These are phyloP conservation scores for Cryptocephalus moraei DNA, from an alignment of 2,888 invertebrate species.

Conservation along the genomic window DNA sequence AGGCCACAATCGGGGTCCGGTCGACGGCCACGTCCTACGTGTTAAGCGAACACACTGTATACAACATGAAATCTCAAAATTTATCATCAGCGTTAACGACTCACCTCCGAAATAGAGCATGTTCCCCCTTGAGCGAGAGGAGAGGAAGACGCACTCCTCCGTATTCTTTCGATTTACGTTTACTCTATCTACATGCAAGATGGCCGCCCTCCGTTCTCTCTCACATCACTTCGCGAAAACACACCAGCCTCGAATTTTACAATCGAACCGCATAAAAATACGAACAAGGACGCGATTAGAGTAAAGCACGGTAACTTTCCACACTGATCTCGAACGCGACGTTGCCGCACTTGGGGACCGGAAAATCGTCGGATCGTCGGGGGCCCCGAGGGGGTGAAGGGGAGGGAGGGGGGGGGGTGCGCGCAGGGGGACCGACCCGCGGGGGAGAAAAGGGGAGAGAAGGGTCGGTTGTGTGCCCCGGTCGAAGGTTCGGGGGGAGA, in stretches of 20 bases:
- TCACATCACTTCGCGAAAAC: background rate
- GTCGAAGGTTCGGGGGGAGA: too few species aligned
- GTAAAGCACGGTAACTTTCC: conserved; percentile 18
- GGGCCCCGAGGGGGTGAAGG: too few species aligned
- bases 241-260: conserved; percentile 11
- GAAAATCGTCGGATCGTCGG: conserved; percentile 3
- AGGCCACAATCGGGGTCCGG: too few species aligned
- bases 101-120: conserved; percentile 10
- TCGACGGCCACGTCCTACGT: too few species aligned
- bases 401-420: too few species aligned
- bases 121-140: conserved; percentile 1
- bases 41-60: background rate
- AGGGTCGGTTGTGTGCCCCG: too few species aligned
- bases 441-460: too few species aligned
- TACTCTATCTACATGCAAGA: background rate
- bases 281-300: conserved; percentile 12
- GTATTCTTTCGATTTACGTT: background rate
- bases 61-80: conserved; percentile 2
- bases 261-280: conserved; percentile 16
- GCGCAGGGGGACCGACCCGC: too few species aligned
- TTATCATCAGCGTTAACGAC: background rate
- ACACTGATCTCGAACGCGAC: conserved; percentile 7
- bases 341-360: conserved; percentile 7
- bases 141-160: too few species aligned
- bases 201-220: background rate